A percentile compares a stretch with the other conserved stretches of the same genome.
These are phyloP conservation scores for Harpalus rufipes DNA, from an alignment of 2,888 invertebrate genomes.

Conservation along the genomic window DNA sequence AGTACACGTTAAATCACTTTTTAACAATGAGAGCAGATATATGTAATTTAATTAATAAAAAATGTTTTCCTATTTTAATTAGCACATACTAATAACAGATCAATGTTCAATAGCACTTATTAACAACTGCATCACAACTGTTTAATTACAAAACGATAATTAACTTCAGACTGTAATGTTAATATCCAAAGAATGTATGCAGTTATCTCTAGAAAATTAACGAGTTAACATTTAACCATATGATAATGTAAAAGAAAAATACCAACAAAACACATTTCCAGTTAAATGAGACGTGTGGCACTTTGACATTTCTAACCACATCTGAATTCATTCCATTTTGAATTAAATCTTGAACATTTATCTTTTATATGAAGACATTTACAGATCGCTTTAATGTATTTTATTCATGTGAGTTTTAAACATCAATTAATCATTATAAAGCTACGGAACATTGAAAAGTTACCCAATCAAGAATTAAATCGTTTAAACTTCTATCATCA, in stretches of 20 bases:
- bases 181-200: neutral
- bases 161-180: neutral
- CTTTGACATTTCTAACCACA: neutral
- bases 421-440: conserved; percentile 47
- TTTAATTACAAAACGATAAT: neutral
- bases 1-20: no score
- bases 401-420: conserved; percentile 46
- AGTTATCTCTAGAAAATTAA: neutral
- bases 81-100: neutral
- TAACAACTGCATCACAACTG: neutral
- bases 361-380: conserved; percentile 24
- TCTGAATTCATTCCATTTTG: neutral
- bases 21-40: neutral
- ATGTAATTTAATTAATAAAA: neutral
- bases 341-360: conserved; percentile 12
- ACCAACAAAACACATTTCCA: neutral
- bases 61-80: neutral
- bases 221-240: neutral
- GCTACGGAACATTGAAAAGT: conserved; percentile 44
- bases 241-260: neutral
- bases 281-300: neutral
- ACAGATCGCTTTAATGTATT: neutral
- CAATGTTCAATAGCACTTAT: neutral
- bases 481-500: conserved; percentile 44
- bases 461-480: conserved; percentile 49